Conservation (phyloP, 1,140 invertebrate genomes). For the Cydia pomonella region DNA sequence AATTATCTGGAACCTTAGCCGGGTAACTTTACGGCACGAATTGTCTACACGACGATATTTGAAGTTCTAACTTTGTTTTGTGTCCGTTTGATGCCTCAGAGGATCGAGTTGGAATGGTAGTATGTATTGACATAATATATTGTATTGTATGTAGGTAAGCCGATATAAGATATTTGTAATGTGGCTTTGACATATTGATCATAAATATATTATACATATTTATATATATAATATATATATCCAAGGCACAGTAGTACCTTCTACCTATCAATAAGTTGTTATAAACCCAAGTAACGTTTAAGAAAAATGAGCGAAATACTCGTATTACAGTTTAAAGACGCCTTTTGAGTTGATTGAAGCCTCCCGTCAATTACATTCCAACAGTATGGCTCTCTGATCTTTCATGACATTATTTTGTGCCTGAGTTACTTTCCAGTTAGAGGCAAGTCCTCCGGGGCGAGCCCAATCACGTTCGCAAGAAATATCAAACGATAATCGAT, state of each 20-base stretch:
- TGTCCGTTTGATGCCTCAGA: background rate
- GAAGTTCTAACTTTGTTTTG: slow-evolving; percentile 6
- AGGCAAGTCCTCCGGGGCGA: slow-evolving; percentile 20
- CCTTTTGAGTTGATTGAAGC: slow-evolving; percentile 7
- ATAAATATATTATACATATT: too few relatives aligned
- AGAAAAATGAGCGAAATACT: too few relatives aligned
- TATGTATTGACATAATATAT: too few relatives aligned
- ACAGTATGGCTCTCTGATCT: slow-evolving; percentile 16
- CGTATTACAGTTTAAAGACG: background rate
- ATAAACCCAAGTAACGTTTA: too few relatives aligned
- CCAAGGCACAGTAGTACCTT: too few relatives aligned
- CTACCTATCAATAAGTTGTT: too few relatives aligned
- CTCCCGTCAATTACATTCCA: slow-evolving; percentile 12
- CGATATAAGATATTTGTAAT: too few relatives aligned
- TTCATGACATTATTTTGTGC: slow-evolving; percentile 33
- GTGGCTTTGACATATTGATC: too few relatives aligned
- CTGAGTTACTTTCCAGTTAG: slow-evolving; percentile 22
- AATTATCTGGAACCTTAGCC: slow-evolving; percentile 6
- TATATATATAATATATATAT: too few relatives aligned
- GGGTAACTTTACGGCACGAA: background rate
- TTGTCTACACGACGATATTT: background rate
- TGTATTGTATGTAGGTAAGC: too few relatives aligned
- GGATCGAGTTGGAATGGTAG: too few relatives aligned
- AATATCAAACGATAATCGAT: slow-evolving; percentile 33
- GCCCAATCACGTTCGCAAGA: slow-evolving; percentile 31